Percentiles rank a stretch among this genome's conserved stretches.
Conservation (phyloP, 2,888 invertebrate species). For the Cheilosia pagana region DNA sequence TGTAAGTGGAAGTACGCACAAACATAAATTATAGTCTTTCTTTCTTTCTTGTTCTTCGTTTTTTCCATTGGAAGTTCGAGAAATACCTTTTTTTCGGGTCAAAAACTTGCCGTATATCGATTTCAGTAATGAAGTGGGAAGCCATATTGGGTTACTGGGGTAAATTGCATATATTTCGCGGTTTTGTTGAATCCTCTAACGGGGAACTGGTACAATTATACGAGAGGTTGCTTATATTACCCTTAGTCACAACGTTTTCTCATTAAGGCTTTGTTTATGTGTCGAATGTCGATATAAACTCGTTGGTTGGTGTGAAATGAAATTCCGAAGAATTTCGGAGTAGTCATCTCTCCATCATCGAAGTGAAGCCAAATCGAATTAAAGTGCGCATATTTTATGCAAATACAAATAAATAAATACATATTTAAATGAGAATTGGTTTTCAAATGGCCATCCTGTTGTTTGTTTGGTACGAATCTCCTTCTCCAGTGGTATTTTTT, state of each 20-base stretch:
- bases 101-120: slow-evolving; percentile 52
- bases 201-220: background rate
- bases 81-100: slow-evolving; percentile 8
- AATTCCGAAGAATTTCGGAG: slow-evolving; percentile 39
- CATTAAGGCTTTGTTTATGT: slow-evolving; percentile 24
- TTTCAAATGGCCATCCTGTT: slow-evolving; percentile 47
- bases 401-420: slow-evolving; percentile 44
- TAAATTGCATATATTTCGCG: slow-evolving; percentile 19
- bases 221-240: too few species aligned
- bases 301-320: slow-evolving; percentile 29
- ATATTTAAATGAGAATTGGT: slow-evolving; percentile 29
- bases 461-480: slow-evolving; percentile 31
- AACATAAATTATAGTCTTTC: background rate
- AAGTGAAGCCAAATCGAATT: slow-evolving; percentile 44
- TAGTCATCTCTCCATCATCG: slow-evolving; percentile 42
- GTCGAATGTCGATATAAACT: too few species aligned
- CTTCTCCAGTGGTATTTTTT: background rate
- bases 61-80: slow-evolving; percentile 31
- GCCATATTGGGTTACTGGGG: slow-evolving; percentile 67
- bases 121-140: slow-evolving; percentile 50
- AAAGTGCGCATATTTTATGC: slow-evolving; percentile 72
- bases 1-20: background rate
- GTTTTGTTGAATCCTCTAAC: slow-evolving; percentile 12
- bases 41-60: background rate
- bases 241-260: slow-evolving; percentile 1